Evolutionary conservation across 2,888 invertebrate genomes (phyloP).

Genomic region (Thelaira solivaga): DNA sequence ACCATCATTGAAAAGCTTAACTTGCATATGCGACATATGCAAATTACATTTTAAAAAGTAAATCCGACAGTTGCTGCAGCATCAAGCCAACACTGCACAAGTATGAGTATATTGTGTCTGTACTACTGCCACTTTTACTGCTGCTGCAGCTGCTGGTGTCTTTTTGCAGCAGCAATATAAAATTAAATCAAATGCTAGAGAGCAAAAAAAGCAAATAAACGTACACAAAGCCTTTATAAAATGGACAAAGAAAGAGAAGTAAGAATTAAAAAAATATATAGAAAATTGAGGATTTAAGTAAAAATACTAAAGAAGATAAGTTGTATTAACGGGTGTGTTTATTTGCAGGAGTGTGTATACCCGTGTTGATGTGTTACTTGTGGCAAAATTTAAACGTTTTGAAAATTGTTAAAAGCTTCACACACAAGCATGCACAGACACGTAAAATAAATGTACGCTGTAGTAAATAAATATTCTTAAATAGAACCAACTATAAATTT

Average conservation of each 20-base stretch:
- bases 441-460: not conserved
- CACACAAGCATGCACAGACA: not conserved
- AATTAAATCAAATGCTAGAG: conserved; percentile 57
- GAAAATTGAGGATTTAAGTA: conserved; percentile 35
- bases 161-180: conserved; percentile 49
- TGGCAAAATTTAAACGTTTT: conserved; percentile 60
- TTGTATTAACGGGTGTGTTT: not conserved
- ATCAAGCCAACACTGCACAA: conserved; percentile 5
- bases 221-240: conserved; percentile 35
- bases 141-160: not conserved
- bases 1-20: conserved; percentile 59
- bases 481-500: conserved; percentile 41
- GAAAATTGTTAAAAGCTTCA: conserved; percentile 51
- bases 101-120: too few relatives aligned
- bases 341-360: conserved; percentile 6
- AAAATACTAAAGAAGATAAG: conserved; percentile 51
- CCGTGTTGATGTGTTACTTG: conserved; percentile 41
- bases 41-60: conserved; percentile 63
- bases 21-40: conserved; percentile 62
- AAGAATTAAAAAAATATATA: conserved; percentile 26
- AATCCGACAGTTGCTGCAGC: conserved; percentile 62
- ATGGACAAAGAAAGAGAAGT: not conserved
- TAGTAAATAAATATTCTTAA: conserved; percentile 12
- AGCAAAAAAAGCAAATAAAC: conserved; percentile 55
- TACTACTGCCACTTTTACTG: too few relatives aligned